These are phyloP conservation scores for Borostomias antarcticus DNA, from an alignment of 2,797 vertebrate species.

Conservation along the genomic window DNA sequence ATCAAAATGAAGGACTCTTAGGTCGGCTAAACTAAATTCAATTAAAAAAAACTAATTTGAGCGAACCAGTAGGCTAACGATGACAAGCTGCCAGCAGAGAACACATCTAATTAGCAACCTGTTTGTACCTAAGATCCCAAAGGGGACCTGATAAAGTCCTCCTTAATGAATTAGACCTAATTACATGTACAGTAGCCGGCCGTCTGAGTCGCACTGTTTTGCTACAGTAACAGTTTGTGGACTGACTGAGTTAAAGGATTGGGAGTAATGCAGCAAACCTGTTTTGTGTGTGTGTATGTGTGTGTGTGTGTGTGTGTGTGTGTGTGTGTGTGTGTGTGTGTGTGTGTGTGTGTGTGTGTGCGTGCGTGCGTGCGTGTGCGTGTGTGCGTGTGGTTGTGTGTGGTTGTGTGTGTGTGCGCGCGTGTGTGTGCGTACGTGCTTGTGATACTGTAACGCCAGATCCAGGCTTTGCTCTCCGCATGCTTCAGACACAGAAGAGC, in stretches of 20 bases:
- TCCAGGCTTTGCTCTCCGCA: constrained; percentile 29
- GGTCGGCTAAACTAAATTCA: too few relatives aligned
- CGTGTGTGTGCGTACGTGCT: background rate
- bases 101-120: constrained; percentile 6
- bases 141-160: constrained; percentile 6
- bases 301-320: constrained; percentile 1
- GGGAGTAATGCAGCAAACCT: too few relatives aligned
- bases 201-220: background rate
- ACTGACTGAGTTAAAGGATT: too few relatives aligned
- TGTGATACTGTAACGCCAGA: constrained; percentile 1
- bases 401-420: background rate
- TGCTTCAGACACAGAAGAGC: constrained; percentile 37
- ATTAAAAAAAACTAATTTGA: too few relatives aligned
- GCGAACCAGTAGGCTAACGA: too few relatives aligned
- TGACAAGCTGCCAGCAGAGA: too few relatives aligned
- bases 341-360: background rate
- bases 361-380: background rate
- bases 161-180: constrained; percentile 12
- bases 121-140: constrained; percentile 2
- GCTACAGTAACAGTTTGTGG: background rate
- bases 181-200: too few relatives aligned
- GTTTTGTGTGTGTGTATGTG: background rate
- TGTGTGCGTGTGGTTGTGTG: too few relatives aligned
- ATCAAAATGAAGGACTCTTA: too few relatives aligned
- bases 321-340: constrained; percentile 11